Evolutionary conservation across 2,113 vertebrate species (phyloP), one percentile per base, ranked within the genome.

Genomic region (Hemiscyllium ocellatum): DNA sequence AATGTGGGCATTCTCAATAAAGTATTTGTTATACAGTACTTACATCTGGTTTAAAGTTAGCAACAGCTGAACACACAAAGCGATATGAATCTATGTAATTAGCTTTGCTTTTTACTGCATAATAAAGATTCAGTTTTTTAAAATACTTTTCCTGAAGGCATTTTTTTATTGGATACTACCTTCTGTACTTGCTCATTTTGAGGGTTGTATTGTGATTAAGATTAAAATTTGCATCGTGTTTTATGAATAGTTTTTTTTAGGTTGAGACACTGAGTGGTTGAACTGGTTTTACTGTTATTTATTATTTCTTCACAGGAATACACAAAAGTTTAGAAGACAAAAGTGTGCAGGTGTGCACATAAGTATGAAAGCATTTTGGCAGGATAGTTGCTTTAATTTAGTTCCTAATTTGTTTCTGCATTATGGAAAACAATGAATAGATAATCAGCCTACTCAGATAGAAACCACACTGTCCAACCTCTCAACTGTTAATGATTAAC

Each of bases 21-120:
- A 47, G 12, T 72, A 95, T 76, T 76, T 95, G 68, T 72, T 95
- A 95, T 72, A 10, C 56, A 61, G 12, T 61, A 29, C 47, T 50
- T 69, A 50, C 68, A 72, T 95, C 69, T 50, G 94, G 29, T 95
- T 72, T 68, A 95, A 95, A 95, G 94, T 76, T 47, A 52, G 47
- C 68, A 72, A 10, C 94, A 95, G 94, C 94, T 95, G 94, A 70
- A 95, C 94, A 95, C 69, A 95, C 94, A 95, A 72, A 29, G 61
- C 42, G 42, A 68, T 33, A 52, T 50, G 42, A 76, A 52, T 95
- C 29, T 50, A 52, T 95, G 29, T 95, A 50, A 95, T 95, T 95
- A 47, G 68, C 69, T 24, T 76, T 52, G 50, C 56, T 95, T 72
- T 50, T 8, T 69, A 95, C 12, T 5, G 17, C 24, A 76, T 72